Base-by-base conservation (phyloP, 2,888 invertebrate genomes). In the Netelia inedita region DNA sequence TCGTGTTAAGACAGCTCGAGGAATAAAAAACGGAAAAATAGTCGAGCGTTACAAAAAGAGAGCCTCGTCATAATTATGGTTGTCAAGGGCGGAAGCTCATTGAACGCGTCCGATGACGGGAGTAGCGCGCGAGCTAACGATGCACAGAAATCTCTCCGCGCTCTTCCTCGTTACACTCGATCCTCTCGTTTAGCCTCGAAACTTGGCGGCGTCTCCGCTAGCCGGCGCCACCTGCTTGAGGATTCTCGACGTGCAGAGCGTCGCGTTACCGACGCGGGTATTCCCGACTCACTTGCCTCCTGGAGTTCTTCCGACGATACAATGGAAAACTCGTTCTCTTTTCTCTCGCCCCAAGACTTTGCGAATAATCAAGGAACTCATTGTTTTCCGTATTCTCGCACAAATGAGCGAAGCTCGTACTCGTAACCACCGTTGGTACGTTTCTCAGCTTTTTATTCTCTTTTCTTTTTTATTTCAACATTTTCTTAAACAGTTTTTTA, bases 31-130 rank as follows among this genome's bases (percentile, higher is more conserved):
- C 53, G 55, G 61, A 75, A 74, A 80, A 81, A 66, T 72, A 74
- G 61, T 81, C 82, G 53, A 66, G 63, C 61, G 78, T 82, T 82
- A 81, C 10, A 16, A 28, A 28, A 28, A 35, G 41, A 69, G 79
- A 87, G 71, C 82, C 84, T 89, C 88, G 88, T 82, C 89, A 85
- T 75, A 85, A 87, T 82, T 88, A 87, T 87, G 88, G 88, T 88
- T 89, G 88, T 90, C 89, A 89, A 90, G 90, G 88, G 86, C 87
- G 87, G 87, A 86, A 66, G 46, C 82, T 85, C 87, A 83, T 72
- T 88, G 84, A 85, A 78, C 79, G 88, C 88, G 88, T 87, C 86
- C 89, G 88, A 90, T 88, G 89, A 89, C 87, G 89, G 88, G 86
- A 83, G 69, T 53, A 28, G 63, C 66, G 63, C 80, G 76, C 75